Percentiles rank a stretch among this genome's conserved stretches.
Conservation (phyloP, 1,140 invertebrate species). For the Choristoneura fumiferana region DNA sequence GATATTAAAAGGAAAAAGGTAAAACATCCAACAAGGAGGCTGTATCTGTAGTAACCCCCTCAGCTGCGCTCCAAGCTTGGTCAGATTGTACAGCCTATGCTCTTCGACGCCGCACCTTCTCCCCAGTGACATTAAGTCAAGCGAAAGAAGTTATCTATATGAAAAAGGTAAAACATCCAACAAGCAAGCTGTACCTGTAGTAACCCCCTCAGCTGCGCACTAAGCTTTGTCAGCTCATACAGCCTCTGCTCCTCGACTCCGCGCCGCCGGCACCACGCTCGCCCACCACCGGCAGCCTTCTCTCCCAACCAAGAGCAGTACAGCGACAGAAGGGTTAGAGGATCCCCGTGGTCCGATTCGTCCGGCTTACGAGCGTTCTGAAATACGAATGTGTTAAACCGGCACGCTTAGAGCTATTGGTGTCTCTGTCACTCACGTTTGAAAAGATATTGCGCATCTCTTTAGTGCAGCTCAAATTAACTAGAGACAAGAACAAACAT, state of each 20-base stretch:
- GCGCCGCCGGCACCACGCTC: constrained; percentile 91
- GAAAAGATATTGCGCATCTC: too few species aligned
- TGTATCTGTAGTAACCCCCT: constrained; percentile 89
- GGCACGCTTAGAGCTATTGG: too few species aligned
- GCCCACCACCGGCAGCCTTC: constrained; percentile 79
- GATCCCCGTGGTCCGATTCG: constrained; percentile 97
- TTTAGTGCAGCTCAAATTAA: too few species aligned
- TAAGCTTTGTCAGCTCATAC: constrained; percentile 96
- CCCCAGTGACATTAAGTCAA: too few species aligned
- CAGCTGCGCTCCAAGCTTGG: constrained; percentile 95
- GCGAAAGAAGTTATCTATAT: too few species aligned
- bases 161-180: too few species aligned
- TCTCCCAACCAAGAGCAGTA: constrained; percentile 94
- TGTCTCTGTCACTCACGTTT: too few species aligned
- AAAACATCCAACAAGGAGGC: too few species aligned
- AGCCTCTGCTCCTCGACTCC: constrained; percentile 97
- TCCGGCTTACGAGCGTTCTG: constrained; percentile 88
- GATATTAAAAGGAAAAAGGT: too few species aligned
- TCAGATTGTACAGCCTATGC: constrained; percentile 97
- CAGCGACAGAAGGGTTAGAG: constrained; percentile 93
- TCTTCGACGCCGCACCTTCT: constrained; percentile 91
- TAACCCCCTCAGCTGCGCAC: constrained; percentile 92
- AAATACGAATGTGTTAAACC: too few species aligned
- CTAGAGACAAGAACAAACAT: too few species aligned
- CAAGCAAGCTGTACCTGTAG: constrained; percentile 83